Percentiles rank a stretch among this genome's conserved stretches.
phyloP scores from a whole-genome alignment of 2,888 invertebrate species.

The Epinotia nisella region DNA sequence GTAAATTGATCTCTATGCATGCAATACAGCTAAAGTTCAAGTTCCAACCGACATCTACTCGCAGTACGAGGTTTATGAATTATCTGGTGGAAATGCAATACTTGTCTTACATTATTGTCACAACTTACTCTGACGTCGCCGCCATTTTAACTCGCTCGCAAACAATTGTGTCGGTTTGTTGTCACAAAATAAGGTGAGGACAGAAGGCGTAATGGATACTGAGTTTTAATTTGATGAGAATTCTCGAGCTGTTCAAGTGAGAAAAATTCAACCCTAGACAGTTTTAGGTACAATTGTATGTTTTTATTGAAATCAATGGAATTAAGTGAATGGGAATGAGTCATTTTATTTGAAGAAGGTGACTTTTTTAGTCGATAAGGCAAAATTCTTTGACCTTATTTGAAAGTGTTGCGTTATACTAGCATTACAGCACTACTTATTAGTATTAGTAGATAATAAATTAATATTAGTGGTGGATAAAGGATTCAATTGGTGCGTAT shows the following conservation, averaged over 20 bases:
- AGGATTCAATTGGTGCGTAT: too few relatives aligned
- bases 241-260: neutral
- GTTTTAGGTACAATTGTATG: too few relatives aligned
- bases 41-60: neutral
- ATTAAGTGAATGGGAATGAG: too few relatives aligned
- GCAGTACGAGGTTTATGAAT: constrained; percentile 15
- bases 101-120: constrained; percentile 36
- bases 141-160: constrained; percentile 30
- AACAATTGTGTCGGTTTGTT: constrained; percentile 38
- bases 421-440: too few relatives aligned
- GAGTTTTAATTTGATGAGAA: neutral
- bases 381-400: too few relatives aligned
- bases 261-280: too few relatives aligned
- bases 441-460: too few relatives aligned
- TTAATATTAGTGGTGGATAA: too few relatives aligned
- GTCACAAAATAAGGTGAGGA: constrained; percentile 1
- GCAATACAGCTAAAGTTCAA: neutral
- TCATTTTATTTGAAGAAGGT: too few relatives aligned
- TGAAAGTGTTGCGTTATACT: too few relatives aligned
- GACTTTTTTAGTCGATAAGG: too few relatives aligned
- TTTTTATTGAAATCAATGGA: too few relatives aligned
- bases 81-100: constrained; percentile 21
- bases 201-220: constrained; percentile 5
- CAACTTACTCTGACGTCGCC: constrained; percentile 40
- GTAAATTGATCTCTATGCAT: constrained; percentile 6